A percentile compares a stretch with the other conserved stretches of the same genome.
Evolutionary conservation across 1,140 invertebrate species (phyloP).

Genomic region (Drepana arcuata): DNA sequence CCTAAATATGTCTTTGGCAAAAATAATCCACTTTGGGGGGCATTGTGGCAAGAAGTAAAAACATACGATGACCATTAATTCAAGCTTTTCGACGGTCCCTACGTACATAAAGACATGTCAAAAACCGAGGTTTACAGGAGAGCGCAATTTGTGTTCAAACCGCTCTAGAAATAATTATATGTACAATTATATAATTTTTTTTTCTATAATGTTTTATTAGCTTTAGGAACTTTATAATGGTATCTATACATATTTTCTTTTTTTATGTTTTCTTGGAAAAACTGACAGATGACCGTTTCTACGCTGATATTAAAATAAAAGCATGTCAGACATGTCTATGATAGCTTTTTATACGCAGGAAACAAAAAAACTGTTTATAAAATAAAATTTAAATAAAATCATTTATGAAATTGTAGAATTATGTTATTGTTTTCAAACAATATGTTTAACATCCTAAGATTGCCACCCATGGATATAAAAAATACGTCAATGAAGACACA

Average conservation of each 20-base stretch:
- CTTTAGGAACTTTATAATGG: constrained; percentile 5
- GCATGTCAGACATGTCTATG: constrained; percentile 7
- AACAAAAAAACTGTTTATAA: not conserved
- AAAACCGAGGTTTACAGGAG: constrained; percentile 4
- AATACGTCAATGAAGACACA: too few species aligned
- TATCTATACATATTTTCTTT: constrained; percentile 5
- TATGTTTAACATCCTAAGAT: too few species aligned
- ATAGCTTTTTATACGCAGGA: constrained; percentile 2
- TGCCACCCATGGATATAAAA: too few species aligned
- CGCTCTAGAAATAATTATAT: constrained; percentile 6
- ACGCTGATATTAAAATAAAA: constrained; percentile 9
- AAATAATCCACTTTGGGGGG: too few species aligned
- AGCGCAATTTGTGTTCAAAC: constrained; percentile 5
- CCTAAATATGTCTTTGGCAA: too few species aligned
- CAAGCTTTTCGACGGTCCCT: too few species aligned
- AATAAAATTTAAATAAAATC: too few species aligned
- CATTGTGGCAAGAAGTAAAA: too few species aligned
- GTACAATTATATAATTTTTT: constrained; percentile 5
- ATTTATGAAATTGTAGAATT: too few species aligned
- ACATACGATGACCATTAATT: too few species aligned
- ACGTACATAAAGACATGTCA: not conserved
- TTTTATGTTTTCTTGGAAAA: constrained; percentile 8
- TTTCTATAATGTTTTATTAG: too few species aligned
- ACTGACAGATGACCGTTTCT: constrained; percentile 10
- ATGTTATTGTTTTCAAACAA: too few species aligned